Percentiles rank a stretch among this genome's conserved stretches.
Evolutionary conservation across 2,888 invertebrate species (phyloP).

Genomic region (Drosophila pseudotakahashii): DNA sequence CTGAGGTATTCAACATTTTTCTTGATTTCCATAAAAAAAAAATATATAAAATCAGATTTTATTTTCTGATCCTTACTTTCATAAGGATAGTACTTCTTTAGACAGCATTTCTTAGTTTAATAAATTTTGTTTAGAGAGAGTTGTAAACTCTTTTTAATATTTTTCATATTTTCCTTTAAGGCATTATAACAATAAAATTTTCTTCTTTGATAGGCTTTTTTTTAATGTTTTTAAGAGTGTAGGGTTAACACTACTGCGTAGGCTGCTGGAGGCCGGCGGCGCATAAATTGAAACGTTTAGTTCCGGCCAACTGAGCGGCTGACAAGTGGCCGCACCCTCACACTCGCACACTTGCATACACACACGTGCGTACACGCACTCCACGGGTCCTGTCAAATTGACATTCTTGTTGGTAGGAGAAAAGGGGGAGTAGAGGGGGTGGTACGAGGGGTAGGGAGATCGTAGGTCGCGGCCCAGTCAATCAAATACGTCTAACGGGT

Average conservation of each 20-base stretch:
- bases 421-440: neutral
- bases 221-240: conserved; percentile 4
- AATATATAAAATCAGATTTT: too few relatives aligned
- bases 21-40: too few relatives aligned
- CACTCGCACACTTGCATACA: neutral
- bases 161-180: too few relatives aligned
- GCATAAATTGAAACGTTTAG: conserved; percentile 77
- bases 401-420: conserved; percentile 8
- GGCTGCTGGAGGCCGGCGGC: conserved; percentile 30
- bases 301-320: conserved; percentile 63
- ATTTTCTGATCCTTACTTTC: too few relatives aligned
- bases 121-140: too few relatives aligned
- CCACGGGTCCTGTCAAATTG: conserved; percentile 57
- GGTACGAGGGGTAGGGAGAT: neutral
- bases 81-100: too few relatives aligned
- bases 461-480: conserved; percentile 49
- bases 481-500: conserved; percentile 59
- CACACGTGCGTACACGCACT: conserved; percentile 21
- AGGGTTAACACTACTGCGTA: conserved; percentile 5
- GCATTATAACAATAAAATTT: too few relatives aligned
- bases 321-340: conserved; percentile 24
- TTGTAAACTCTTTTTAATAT: too few relatives aligned
- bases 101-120: too few relatives aligned
- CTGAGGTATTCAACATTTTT: too few relatives aligned
- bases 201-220: too few relatives aligned